Evolutionary conservation across 2,888 invertebrate genomes (phyloP).

Genomic region (Sphinx pinastri): DNA sequence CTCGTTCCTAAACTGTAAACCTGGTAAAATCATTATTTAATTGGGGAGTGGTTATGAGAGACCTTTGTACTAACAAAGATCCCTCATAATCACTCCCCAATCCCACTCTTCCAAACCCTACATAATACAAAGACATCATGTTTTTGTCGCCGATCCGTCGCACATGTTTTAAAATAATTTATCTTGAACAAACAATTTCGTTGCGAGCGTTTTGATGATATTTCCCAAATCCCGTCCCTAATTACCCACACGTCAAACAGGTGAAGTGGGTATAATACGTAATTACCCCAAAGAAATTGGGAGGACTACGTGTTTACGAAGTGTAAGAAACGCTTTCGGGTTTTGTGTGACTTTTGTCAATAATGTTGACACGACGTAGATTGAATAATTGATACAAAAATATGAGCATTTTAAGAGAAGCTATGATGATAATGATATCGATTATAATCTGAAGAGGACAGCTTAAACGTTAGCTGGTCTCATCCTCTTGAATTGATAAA

Average conservation of each 20-base stretch:
- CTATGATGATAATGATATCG: too few species aligned
- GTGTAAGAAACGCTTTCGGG: neutral
- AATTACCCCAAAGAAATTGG: constrained; percentile 45
- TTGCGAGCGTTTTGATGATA: constrained; percentile 23
- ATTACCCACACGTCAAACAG: constrained; percentile 64
- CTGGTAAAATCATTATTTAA: neutral
- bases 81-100: neutral
- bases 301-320: neutral
- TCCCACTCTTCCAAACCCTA: neutral
- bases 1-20: too few species aligned
- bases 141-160: constrained; percentile 8
- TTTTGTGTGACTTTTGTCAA: constrained; percentile 23
- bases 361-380: neutral
- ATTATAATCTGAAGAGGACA: too few species aligned
- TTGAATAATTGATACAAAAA: too few species aligned
- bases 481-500: too few species aligned
- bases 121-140: neutral
- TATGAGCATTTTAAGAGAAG: too few species aligned
- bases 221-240: constrained; percentile 43
- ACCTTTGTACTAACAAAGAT: neutral
- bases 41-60: too few species aligned
- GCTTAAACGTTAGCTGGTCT: too few species aligned
- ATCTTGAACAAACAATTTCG: constrained; percentile 24
- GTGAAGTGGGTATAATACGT: constrained; percentile 68
- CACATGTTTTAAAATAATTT: constrained; percentile 19